Evolutionary conservation across 2,888 invertebrate species (phyloP).

Genomic region (Sinelater perroti): DNA sequence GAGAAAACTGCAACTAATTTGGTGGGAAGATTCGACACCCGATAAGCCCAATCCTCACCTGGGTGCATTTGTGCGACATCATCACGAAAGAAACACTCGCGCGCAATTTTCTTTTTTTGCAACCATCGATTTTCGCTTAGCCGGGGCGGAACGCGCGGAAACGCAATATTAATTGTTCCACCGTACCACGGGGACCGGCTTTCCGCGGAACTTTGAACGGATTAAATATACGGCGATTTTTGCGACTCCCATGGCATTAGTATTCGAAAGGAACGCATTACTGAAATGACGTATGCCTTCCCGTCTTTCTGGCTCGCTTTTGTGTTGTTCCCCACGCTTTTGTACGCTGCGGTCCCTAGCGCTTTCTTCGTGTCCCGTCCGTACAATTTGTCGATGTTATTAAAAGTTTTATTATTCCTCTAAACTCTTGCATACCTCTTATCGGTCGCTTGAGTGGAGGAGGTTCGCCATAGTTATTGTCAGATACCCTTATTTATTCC

Average conservation of each 20-base stretch:
- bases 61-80: not conserved
- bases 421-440: constrained; percentile 14
- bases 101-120: constrained; percentile 4
- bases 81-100: not conserved
- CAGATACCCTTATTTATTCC: too few relatives aligned
- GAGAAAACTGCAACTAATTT: constrained; percentile 9
- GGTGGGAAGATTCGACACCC: not conserved
- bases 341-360: constrained; percentile 18
- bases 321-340: constrained; percentile 26
- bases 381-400: constrained; percentile 25
- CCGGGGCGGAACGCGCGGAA: not conserved
- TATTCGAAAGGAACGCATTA: constrained; percentile 33
- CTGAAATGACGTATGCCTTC: constrained; percentile 38
- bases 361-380: constrained; percentile 19
- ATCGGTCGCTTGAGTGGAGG: not conserved
- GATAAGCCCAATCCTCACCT: not conserved
- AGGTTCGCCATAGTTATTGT: not conserved
- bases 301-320: constrained; percentile 33
- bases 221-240: constrained; percentile 13
- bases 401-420: constrained; percentile 24
- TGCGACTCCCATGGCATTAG: constrained; percentile 16
- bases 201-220: not conserved
- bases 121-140: constrained; percentile 11
- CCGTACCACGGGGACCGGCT: not conserved
- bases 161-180: constrained; percentile 9